Percentiles rank a stretch among this genome's conserved stretches.
phyloP scores from a whole-genome alignment of 1,140 invertebrate species.

The Asbolus verrucosus region DNA sequence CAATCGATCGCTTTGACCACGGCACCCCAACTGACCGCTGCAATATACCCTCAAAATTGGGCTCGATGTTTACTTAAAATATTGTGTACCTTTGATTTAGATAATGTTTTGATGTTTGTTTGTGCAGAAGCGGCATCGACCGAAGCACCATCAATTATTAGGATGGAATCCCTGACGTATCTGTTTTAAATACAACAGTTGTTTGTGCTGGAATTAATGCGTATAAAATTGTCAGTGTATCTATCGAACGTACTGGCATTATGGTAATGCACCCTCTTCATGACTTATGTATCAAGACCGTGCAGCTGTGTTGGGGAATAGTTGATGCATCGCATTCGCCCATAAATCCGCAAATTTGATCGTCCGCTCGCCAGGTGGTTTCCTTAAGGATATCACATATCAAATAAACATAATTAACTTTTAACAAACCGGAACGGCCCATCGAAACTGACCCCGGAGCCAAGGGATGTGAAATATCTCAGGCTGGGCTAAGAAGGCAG shows the following conservation, averaged over 20 bases:
- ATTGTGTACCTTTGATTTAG: constrained; percentile 37
- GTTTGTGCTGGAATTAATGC: constrained; percentile 20
- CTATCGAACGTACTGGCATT: constrained; percentile 11
- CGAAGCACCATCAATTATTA: constrained; percentile 37
- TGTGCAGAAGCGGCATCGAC: constrained; percentile 23
- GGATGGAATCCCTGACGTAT: background rate
- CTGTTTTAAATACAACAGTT: constrained; percentile 30
- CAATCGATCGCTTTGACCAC: constrained; percentile 19
- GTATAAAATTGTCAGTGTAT: constrained; percentile 26
- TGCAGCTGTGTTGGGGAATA: constrained; percentile 11
- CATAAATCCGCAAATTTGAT: constrained; percentile 17
- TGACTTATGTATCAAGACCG: constrained; percentile 29
- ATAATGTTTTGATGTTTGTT: constrained; percentile 38
- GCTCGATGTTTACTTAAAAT: constrained; percentile 34
- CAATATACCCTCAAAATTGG: no score
- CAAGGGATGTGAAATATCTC: no score
- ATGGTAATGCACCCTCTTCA: constrained; percentile 35
- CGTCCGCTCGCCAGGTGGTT: background rate
- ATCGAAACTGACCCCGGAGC: no score
- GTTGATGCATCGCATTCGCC: background rate
- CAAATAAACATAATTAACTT: constrained; percentile 10
- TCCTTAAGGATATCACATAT: background rate
- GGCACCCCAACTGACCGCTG: constrained; percentile 3
- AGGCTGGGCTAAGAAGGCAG: no score
- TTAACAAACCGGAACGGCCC: constrained; percentile 11